A percentile compares a stretch with the other conserved stretches of the same genome.
Conservation (phyloP, 2,113 vertebrate species). For the Sprattus sprattus region DNA sequence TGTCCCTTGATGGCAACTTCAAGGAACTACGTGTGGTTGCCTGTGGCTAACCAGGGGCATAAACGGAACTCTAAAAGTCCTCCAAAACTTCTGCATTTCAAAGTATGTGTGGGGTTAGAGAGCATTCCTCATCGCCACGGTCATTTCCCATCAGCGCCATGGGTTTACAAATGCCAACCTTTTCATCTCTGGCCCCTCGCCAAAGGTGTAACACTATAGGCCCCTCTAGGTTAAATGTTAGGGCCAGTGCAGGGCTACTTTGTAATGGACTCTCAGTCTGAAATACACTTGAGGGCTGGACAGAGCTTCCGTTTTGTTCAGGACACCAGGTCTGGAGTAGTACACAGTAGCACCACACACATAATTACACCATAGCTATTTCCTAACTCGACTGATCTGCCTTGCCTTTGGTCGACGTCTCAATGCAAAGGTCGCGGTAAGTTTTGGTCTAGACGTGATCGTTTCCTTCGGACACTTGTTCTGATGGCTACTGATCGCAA, state of each 20-base stretch:
- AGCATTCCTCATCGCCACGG: constrained; percentile 65
- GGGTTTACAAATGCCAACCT: constrained; percentile 9
- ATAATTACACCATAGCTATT: constrained; percentile 2
- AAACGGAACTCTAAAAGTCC: constrained; percentile 68
- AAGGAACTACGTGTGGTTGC: constrained; percentile 72
- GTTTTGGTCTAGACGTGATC: background rate
- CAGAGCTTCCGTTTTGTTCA: background rate
- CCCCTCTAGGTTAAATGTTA: background rate
- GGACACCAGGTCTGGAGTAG: background rate
- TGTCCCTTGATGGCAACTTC: constrained; percentile 69
- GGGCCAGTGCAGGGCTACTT: background rate
- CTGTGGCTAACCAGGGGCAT: constrained; percentile 75
- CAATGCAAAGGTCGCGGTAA: background rate
- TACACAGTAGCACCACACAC: background rate
- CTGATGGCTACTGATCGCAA: background rate
- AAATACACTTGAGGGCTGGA: background rate
- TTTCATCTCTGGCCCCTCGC: constrained; percentile 34
- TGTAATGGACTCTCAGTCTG: background rate
- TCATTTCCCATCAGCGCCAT: constrained; percentile 53
- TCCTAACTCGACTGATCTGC: constrained; percentile 3
- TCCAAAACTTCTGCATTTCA: constrained; percentile 71
- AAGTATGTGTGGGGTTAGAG: constrained; percentile 64
- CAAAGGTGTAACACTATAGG: background rate
- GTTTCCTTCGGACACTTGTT: constrained; percentile 5
- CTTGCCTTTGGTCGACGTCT: background rate